phyloP scores from a whole-genome alignment of 2,888 invertebrate genomes.

The Drosophila paracracens region DNA sequence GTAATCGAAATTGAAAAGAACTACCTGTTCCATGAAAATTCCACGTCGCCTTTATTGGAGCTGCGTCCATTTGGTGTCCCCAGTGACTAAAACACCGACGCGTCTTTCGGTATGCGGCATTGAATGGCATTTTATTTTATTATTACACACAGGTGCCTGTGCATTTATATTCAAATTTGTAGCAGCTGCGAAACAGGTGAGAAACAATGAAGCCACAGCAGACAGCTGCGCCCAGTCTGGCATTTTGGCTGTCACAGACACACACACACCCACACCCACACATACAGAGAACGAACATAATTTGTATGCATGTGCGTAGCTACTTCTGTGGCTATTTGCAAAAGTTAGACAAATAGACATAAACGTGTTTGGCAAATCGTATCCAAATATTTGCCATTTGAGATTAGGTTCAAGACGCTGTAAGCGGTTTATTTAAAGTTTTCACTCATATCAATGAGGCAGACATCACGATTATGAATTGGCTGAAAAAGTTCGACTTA shows the following conservation, averaged over 20 bases:
- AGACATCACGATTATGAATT: conserved; percentile 64
- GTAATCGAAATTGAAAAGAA: conserved; percentile 58
- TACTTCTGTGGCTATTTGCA: conserved; percentile 39
- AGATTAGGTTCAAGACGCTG: conserved; percentile 44
- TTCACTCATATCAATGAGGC: conserved; percentile 50
- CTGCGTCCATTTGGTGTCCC: conserved; percentile 23
- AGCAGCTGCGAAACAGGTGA: conserved; percentile 76
- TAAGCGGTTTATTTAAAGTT: conserved; percentile 61
- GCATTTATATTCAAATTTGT: conserved; percentile 78
- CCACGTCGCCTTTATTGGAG: conserved; percentile 10
- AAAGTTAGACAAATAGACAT: conserved; percentile 67
- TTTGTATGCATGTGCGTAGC: conserved; percentile 22
- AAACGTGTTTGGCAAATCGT: conserved; percentile 57
- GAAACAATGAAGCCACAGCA: conserved; percentile 73
- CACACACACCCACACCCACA: conserved; percentile 11
- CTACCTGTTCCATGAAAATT: conserved; percentile 35
- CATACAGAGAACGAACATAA: background rate
- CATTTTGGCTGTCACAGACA: conserved; percentile 28
- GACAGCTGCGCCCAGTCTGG: conserved; percentile 40
- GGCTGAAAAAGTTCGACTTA: conserved; percentile 39
- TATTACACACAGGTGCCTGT: conserved; percentile 72
- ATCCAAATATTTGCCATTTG: conserved; percentile 66
- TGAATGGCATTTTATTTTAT: conserved; percentile 77
- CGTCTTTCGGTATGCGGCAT: conserved; percentile 56
- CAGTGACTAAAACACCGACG: conserved; percentile 50